A percentile compares a stretch with the other conserved stretches of the same genome.
phyloP scores from a whole-genome alignment of 2,888 invertebrate species.

The Epinotia brunnichana region DNA sequence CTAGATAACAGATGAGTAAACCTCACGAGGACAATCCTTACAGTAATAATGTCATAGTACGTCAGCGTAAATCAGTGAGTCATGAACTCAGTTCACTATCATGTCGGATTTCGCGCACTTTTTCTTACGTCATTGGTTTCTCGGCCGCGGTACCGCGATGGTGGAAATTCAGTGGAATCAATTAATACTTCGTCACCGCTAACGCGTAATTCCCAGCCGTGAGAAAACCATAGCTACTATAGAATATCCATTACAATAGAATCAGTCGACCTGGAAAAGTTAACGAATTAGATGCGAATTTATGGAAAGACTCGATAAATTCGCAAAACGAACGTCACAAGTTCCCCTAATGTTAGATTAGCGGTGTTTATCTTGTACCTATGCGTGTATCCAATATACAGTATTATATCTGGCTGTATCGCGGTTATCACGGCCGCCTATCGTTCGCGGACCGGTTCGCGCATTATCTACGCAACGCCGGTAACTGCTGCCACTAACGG shows the following conservation, averaged over 20 bases:
- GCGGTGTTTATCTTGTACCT: slow-evolving; percentile 29
- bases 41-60: slow-evolving; percentile 21
- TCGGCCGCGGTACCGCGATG: slow-evolving; percentile 55
- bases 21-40: slow-evolving; percentile 36
- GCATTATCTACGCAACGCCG: slow-evolving; percentile 71
- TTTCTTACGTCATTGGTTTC: slow-evolving; percentile 68
- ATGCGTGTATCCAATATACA: slow-evolving; percentile 23
- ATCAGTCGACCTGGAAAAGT: background rate
- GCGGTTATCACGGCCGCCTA: slow-evolving; percentile 61
- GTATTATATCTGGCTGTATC: slow-evolving; percentile 55
- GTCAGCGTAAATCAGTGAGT: slow-evolving; percentile 63
- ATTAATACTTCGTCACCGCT: slow-evolving; percentile 47
- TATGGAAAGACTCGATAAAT: background rate
- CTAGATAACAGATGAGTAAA: slow-evolving; percentile 38
- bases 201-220: slow-evolving; percentile 47
- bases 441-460: slow-evolving; percentile 67
- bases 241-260: background rate
- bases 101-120: slow-evolving; percentile 77
- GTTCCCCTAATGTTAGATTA: slow-evolving; percentile 16
- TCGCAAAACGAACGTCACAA: background rate
- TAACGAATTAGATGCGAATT: background rate
- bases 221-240: slow-evolving; percentile 47
- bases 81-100: slow-evolving; percentile 60
- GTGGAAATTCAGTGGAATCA: slow-evolving; percentile 50
- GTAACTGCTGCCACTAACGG: slow-evolving; percentile 73